These are phyloP conservation scores for Catotricha subobsoleta DNA, from an alignment of 2,888 invertebrate genomes.

Conservation along the genomic window DNA sequence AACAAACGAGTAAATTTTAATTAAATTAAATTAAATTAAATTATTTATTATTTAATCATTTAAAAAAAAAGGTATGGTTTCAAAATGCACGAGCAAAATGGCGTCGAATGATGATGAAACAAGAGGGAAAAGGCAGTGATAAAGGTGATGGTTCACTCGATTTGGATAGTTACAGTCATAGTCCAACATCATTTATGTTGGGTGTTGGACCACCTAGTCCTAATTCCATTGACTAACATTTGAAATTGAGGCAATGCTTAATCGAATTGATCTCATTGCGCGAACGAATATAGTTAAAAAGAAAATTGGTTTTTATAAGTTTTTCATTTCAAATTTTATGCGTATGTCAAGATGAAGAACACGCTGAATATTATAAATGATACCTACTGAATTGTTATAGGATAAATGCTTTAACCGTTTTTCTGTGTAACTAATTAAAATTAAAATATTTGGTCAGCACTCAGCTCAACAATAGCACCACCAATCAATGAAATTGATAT, in stretches of 20 bases:
- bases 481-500: too few species aligned
- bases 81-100: constrained; percentile 98
- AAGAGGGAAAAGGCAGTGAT: constrained; percentile 39
- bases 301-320: neutral
- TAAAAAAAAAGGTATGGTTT: constrained; percentile 76
- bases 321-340: too few species aligned
- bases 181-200: constrained; percentile 27
- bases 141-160: constrained; percentile 29
- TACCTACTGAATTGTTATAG: too few species aligned
- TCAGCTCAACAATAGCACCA: too few species aligned
- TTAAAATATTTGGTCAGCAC: too few species aligned
- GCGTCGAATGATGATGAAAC: constrained; percentile 82
- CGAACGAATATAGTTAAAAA: neutral
- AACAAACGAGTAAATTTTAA: neutral
- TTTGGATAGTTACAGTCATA: constrained; percentile 28
- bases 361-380: too few species aligned
- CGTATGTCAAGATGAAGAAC: too few species aligned
- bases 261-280: constrained; percentile 8
- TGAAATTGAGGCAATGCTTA: constrained; percentile 8
- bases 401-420: too few species aligned
- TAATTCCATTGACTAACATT: constrained; percentile 24
- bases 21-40: neutral
- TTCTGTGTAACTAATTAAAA: too few species aligned
- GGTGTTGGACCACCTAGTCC: constrained; percentile 26
- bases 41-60: constrained; percentile 2